Conservation (phyloP, 1,140 invertebrate genomes). For the Temnothorax curvispinosus region DNA sequence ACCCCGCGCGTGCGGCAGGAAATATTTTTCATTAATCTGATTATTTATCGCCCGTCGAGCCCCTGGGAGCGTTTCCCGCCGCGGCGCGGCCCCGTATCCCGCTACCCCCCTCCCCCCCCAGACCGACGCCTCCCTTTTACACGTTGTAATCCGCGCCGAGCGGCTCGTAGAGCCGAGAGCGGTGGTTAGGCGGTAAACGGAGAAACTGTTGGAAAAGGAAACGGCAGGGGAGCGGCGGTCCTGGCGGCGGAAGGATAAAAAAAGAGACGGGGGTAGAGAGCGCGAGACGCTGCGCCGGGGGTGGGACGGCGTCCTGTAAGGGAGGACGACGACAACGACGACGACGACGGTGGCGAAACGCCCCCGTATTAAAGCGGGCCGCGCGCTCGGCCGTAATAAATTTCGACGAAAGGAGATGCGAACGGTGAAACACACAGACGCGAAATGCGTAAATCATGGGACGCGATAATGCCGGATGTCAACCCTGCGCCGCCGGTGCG, state of each 20-base stretch:
- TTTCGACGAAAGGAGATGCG: constrained; percentile 81
- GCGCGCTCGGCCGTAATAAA: constrained; percentile 75
- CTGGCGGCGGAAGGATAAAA: constrained; percentile 64
- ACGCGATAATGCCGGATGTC: constrained; percentile 83
- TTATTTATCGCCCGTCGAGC: constrained; percentile 84
- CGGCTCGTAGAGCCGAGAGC: constrained; percentile 48
- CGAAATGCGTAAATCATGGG: constrained; percentile 81
- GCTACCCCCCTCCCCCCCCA: neutral
- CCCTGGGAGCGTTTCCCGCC: constrained; percentile 62
- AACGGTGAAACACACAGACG: constrained; percentile 82
- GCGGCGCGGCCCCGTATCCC: neutral
- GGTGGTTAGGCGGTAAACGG: constrained; percentile 70
- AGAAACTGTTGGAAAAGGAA: constrained; percentile 65
- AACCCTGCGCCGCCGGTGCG: constrained; percentile 73
- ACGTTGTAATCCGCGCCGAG: constrained; percentile 77
- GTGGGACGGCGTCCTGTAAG: neutral
- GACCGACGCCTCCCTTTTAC: constrained; percentile 69
- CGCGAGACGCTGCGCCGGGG: neutral
- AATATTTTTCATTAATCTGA: constrained; percentile 86
- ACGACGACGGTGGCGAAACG: constrained; percentile 20
- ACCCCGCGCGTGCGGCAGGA: constrained; percentile 61
- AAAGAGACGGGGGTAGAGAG: constrained; percentile 23
- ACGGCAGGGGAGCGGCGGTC: constrained; percentile 62
- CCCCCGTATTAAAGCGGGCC: constrained; percentile 27
- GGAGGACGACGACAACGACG: neutral